A percentile compares a stretch with the other conserved stretches of the same genome.
Conservation (phyloP, 1,140 invertebrate genomes). For the Samia ricini region DNA sequence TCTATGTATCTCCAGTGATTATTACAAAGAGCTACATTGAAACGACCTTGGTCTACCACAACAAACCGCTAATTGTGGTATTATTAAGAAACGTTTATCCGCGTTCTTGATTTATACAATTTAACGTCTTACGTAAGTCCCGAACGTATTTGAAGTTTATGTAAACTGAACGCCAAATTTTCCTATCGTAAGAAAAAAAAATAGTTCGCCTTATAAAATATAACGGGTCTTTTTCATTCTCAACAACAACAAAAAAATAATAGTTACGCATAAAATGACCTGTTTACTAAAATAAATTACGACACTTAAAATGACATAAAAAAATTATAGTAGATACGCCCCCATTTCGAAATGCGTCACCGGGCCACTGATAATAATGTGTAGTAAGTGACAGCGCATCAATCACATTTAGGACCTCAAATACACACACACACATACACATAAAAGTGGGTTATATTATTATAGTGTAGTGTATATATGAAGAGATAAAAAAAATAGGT, state of each 20-base stretch:
- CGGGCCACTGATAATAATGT: not conserved
- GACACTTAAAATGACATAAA: not conserved
- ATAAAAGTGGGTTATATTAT: slow-evolving; percentile 68
- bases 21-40: slow-evolving; percentile 34
- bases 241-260: too few species aligned
- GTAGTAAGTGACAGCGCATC: slow-evolving; percentile 7
- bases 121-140: slow-evolving; percentile 3
- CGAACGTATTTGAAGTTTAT: not conserved
- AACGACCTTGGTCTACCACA: slow-evolving; percentile 57
- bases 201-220: too few species aligned
- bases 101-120: slow-evolving; percentile 37
- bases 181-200: too few species aligned
- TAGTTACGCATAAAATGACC: not conserved
- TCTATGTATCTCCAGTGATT: not conserved
- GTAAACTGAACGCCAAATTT: too few species aligned
- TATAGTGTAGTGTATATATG: slow-evolving; percentile 55
- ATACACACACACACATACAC: slow-evolving; percentile 43
- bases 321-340: not conserved
- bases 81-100: slow-evolving; percentile 70
- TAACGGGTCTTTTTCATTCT: too few species aligned
- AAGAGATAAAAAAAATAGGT: slow-evolving; percentile 75
- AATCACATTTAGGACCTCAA: slow-evolving; percentile 32
- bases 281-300: not conserved
- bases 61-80: slow-evolving; percentile 56
- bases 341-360: not conserved